phyloP scores from a whole-genome alignment of 2,888 invertebrate species.

The Parelbella ahira region DNA sequence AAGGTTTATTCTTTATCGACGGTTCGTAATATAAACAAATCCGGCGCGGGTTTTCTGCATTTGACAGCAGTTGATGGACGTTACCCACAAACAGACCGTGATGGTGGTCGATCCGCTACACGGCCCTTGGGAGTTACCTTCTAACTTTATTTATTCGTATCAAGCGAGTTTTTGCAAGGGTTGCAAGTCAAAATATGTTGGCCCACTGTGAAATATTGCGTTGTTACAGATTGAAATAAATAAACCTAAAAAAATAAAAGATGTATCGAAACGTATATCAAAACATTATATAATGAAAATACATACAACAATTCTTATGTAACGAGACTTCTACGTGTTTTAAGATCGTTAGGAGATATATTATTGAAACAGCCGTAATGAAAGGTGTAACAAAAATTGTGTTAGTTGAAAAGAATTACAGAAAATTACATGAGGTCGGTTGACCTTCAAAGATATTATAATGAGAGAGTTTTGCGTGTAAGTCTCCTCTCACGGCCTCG shows the following conservation, averaged over 20 bases:
- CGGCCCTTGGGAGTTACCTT: slow-evolving; percentile 10
- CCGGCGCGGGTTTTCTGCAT: slow-evolving; percentile 13
- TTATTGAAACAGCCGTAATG: too few species aligned
- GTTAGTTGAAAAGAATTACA: slow-evolving; percentile 37
- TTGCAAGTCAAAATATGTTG: slow-evolving; percentile 3
- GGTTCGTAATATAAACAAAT: slow-evolving; percentile 18
- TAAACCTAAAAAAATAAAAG: neutral
- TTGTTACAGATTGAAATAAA: neutral
- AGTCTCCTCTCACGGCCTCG: slow-evolving; percentile 36
- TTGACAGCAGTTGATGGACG: slow-evolving; percentile 19
- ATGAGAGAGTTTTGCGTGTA: slow-evolving; percentile 44
- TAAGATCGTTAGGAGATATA: too few species aligned
- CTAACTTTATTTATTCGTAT: slow-evolving; percentile 9
- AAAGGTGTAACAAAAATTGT: slow-evolving; percentile 24
- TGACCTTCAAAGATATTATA: slow-evolving; percentile 41
- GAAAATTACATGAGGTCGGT: slow-evolving; percentile 31
- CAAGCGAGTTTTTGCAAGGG: slow-evolving; percentile 7
- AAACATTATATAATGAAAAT: too few species aligned
- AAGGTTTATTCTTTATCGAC: neutral
- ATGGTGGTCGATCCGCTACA: slow-evolving; percentile 19
- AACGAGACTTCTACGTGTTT: too few species aligned
- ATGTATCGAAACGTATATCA: too few species aligned
- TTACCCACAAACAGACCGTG: slow-evolving; percentile 25
- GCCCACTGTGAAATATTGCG: slow-evolving; percentile 1
- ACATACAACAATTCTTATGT: too few species aligned